A percentile compares a stretch with the other conserved stretches of the same genome.
Conservation (phyloP, 2,113 vertebrate genomes). For the Callocephalon fimbriatum region DNA sequence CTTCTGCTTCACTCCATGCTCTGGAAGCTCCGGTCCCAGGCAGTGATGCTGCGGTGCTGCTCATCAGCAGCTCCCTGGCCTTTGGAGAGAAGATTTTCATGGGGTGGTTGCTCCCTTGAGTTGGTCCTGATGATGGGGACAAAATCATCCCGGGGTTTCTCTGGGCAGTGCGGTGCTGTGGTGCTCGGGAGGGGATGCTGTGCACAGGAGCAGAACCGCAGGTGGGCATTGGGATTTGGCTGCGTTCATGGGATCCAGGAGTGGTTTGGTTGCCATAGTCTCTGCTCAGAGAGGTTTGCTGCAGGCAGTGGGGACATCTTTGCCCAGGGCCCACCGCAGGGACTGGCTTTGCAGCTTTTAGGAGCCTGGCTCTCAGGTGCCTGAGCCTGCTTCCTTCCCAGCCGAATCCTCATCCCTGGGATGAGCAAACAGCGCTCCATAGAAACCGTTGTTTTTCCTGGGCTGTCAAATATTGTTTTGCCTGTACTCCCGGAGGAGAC, state of each 20-base stretch:
- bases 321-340: not conserved
- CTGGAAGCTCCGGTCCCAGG: not conserved
- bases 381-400: not conserved
- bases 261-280: rapidly evolving
- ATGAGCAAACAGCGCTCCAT: not conserved
- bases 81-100: not conserved
- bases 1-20: rapidly evolving
- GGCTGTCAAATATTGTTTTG: constrained; percentile 19
- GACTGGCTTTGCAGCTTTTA: rapidly evolving
- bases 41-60: rapidly evolving
- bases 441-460: not conserved
- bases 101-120: not conserved
- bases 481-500: not conserved
- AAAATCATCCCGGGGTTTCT: not conserved
- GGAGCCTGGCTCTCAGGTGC: not conserved
- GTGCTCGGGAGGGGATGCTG: rapidly evolving
- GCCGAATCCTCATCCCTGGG: not conserved
- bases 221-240: rapidly evolving
- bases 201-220: not conserved
- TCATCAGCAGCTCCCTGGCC: rapidly evolving
- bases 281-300: not conserved
- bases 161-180: rapidly evolving
- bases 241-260: rapidly evolving
- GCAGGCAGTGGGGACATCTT: not conserved
- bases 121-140: not conserved